A percentile compares a stretch with the other conserved stretches of the same genome.
phyloP scores from a whole-genome alignment of 2,113 vertebrate genomes.

The Lepus europaeus region DNA sequence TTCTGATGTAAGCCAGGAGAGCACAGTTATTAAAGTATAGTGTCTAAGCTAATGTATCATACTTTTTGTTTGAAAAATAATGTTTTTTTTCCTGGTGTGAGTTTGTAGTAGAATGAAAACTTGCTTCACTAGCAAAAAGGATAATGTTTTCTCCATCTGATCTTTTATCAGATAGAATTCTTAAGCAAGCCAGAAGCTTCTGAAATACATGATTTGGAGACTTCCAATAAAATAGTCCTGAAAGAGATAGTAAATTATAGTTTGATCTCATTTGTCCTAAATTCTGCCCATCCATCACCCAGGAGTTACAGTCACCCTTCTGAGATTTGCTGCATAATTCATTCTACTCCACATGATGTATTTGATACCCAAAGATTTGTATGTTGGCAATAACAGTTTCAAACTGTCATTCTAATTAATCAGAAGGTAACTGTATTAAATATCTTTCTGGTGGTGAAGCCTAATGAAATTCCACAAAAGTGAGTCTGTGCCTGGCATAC shows the following conservation, averaged over 20 bases:
- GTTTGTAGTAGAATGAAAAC: conserved; percentile 22
- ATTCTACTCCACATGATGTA: conserved; percentile 6
- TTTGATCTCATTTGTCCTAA: conserved; percentile 69
- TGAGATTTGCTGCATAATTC: conserved; percentile 32
- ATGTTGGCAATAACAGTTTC: conserved; percentile 61
- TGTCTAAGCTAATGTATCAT: conserved; percentile 6
- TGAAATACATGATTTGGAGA: conserved; percentile 66
- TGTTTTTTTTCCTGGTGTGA: conserved; percentile 8
- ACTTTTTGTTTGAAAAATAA: conserved; percentile 53
- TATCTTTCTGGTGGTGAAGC: conserved; percentile 42
- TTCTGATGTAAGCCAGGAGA: neutral
- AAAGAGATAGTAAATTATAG: conserved; percentile 56
- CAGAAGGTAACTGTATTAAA: conserved; percentile 8
- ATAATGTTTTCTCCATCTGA: conserved; percentile 23
- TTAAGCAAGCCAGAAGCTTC: conserved; percentile 65
- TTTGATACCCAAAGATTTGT: conserved; percentile 55
- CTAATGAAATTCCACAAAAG: conserved; percentile 39
- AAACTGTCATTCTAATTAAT: conserved; percentile 62
- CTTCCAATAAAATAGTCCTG: neutral
- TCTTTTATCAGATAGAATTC: conserved; percentile 74
- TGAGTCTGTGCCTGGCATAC: neutral
- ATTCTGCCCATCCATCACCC: conserved; percentile 18
- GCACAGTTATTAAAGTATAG: neutral
- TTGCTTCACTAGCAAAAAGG: neutral
- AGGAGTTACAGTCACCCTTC: conserved; percentile 5